phyloP scores from a whole-genome alignment of 1,140 invertebrate species.

The Bemisia tabaci region DNA sequence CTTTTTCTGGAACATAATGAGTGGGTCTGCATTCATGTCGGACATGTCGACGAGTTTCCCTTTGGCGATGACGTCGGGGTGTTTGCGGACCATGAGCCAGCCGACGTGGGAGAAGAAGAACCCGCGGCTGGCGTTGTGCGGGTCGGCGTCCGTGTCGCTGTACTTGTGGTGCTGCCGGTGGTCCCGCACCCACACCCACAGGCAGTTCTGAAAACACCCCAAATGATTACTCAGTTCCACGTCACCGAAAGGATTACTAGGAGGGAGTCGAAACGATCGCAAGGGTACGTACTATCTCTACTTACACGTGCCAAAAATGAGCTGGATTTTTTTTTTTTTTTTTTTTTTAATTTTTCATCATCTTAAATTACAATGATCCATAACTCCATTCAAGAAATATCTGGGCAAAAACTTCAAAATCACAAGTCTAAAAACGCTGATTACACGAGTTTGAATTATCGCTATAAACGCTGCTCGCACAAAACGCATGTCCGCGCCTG shows the following conservation, averaged over 20 bases:
- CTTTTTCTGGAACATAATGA: constrained; percentile 56
- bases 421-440: neutral
- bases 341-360: neutral
- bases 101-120: constrained; percentile 55
- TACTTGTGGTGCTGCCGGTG: constrained; percentile 51
- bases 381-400: neutral
- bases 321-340: neutral
- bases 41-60: constrained; percentile 54
- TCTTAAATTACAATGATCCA: neutral
- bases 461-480: no score
- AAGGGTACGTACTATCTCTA: neutral
- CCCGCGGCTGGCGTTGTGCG: constrained; percentile 46
- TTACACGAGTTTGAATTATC: no score
- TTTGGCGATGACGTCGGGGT: constrained; percentile 46
- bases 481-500: no score
- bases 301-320: neutral
- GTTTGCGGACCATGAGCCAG: constrained; percentile 47
- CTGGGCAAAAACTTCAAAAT: neutral
- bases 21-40: constrained; percentile 53
- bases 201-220: constrained; percentile 24
- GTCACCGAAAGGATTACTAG: no score
- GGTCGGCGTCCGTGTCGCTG: constrained; percentile 49
- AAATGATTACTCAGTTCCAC: no score
- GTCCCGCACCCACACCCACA: constrained; percentile 39
- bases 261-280: no score